A percentile compares a stretch with the other conserved stretches of the same genome.
phyloP scores from a whole-genome alignment of 2,888 invertebrate species.

The Smittia sp. region DNA sequence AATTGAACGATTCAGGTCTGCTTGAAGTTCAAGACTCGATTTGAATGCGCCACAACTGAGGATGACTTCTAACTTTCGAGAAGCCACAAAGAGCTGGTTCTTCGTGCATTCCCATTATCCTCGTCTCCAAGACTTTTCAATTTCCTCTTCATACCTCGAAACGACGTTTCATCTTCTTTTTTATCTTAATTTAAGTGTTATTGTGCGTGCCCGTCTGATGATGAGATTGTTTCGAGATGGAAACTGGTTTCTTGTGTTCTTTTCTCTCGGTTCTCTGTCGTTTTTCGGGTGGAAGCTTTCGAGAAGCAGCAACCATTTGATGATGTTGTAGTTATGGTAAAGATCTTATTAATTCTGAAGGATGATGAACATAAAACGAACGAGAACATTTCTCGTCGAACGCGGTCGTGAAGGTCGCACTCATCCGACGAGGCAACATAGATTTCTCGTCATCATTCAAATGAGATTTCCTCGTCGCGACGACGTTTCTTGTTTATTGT shows the following conservation, averaged over 20 bases:
- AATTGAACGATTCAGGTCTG: neutral
- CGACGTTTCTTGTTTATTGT: neutral
- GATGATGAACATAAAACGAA: neutral
- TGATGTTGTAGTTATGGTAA: constrained; percentile 1
- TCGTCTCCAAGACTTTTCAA: constrained; percentile 5
- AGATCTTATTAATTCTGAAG: neutral
- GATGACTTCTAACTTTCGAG: neutral
- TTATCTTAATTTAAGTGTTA: constrained; percentile 35
- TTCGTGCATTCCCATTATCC: neutral
- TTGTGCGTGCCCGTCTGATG: constrained; percentile 35
- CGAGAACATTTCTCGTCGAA: neutral
- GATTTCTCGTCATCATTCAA: neutral
- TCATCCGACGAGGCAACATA: neutral
- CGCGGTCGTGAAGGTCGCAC: neutral
- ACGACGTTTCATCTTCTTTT: constrained; percentile 28
- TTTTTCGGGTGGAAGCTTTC: constrained; percentile 10
- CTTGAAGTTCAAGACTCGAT: neutral
- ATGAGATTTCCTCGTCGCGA: neutral
- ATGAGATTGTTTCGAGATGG: constrained; percentile 7
- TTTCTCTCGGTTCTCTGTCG: constrained; percentile 11
- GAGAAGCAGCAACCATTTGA: neutral
- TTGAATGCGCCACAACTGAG: neutral
- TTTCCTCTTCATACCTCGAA: constrained; percentile 8
- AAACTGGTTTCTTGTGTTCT: constrained; percentile 30
- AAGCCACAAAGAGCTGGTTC: neutral